These are phyloP conservation scores for Uloborus plumipes DNA, from an alignment of 2,888 invertebrate species.

Conservation along the genomic window DNA sequence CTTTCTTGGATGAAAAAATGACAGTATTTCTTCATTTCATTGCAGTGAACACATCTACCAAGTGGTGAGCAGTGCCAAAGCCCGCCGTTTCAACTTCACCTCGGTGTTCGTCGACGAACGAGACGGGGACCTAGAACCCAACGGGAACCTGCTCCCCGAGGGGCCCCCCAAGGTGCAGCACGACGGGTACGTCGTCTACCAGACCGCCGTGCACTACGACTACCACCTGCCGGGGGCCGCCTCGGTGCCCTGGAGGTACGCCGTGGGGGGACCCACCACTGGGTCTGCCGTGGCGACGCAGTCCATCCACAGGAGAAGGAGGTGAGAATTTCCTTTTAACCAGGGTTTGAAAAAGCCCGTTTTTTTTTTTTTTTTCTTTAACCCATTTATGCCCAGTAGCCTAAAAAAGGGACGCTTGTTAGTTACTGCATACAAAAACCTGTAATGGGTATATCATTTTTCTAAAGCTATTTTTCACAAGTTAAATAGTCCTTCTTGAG, in stretches of 20 bases:
- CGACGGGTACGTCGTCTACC: conserved; percentile 66
- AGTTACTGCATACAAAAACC: too few relatives aligned
- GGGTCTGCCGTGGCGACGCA: conserved; percentile 21
- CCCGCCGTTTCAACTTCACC: conserved; percentile 66
- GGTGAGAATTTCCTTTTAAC: conserved; percentile 16
- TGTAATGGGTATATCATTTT: too few relatives aligned
- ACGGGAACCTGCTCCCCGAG: conserved; percentile 50
- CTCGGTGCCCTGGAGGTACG: conserved; percentile 31
- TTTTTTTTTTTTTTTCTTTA: too few relatives aligned
- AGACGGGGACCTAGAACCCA: conserved; percentile 66
- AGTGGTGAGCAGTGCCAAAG: conserved; percentile 62
- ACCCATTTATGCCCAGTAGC: too few relatives aligned
- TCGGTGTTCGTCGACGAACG: conserved; percentile 67
- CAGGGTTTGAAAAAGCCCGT: too few relatives aligned
- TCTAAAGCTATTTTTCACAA: too few relatives aligned
- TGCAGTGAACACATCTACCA: conserved; percentile 66
- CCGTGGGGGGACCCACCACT: conserved; percentile 21
- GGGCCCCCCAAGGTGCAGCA: conserved; percentile 53
- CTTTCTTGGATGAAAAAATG: too few relatives aligned
- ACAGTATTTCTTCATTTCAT: neutral
- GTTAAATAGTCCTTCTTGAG: too few relatives aligned
- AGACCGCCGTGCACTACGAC: conserved; percentile 65
- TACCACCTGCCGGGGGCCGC: conserved; percentile 45
- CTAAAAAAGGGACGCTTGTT: too few relatives aligned
- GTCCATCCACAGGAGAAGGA: conserved; percentile 29